Percentiles rank a stretch among this genome's conserved stretches.
Conservation (phyloP, 2,888 invertebrate genomes). For the Nudaria mundana region DNA sequence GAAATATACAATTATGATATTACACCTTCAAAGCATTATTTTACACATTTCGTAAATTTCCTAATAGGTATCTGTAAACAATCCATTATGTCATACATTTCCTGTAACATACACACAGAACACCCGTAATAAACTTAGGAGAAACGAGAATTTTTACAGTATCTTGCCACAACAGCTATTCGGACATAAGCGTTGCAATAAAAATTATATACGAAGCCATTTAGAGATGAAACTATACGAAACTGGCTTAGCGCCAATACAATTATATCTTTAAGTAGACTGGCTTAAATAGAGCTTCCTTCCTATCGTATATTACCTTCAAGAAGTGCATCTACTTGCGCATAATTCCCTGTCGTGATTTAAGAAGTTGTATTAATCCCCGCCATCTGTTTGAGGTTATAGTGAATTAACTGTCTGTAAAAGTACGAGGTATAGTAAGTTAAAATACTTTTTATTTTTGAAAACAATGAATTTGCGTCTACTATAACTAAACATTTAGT, state of each 20-base stretch:
- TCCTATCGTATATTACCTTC: constrained; percentile 7
- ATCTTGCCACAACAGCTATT: constrained; percentile 35
- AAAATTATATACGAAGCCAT: constrained; percentile 68
- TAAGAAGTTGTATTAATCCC: not conserved
- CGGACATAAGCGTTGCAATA: constrained; percentile 48
- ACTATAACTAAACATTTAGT: no score
- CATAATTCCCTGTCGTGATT: not conserved
- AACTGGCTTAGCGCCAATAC: constrained; percentile 52
- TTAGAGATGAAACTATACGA: constrained; percentile 59
- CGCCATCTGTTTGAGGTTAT: no score
- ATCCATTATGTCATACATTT: no score
- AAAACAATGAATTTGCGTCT: no score
- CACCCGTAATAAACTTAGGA: constrained; percentile 12
- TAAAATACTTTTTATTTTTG: no score
- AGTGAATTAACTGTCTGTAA: no score
- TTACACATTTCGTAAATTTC: no score
- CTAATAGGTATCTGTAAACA: no score
- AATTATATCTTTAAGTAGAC: constrained; percentile 56
- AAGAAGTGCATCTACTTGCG: constrained; percentile 9
- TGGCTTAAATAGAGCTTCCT: constrained; percentile 7
- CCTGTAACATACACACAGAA: no score
- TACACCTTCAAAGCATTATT: no score
- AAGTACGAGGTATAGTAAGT: no score
- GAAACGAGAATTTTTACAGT: constrained; percentile 16
- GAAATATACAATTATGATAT: no score